Base-by-base conservation (phyloP, 2,888 invertebrate species). In the Eristalinus sepulchralis region DNA sequence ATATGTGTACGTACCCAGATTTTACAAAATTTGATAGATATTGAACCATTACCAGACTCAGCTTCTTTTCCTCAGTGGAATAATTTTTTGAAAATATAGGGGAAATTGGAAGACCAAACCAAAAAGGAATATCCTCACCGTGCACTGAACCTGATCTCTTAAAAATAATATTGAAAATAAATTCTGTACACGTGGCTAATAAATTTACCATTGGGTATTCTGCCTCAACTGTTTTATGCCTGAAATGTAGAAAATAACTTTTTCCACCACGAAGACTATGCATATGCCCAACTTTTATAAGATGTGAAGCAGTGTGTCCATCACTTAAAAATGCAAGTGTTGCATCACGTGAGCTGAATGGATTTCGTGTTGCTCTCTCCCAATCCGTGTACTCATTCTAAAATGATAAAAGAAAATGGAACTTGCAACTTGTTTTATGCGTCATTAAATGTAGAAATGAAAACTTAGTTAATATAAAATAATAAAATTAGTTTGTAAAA, bases 371-470 rank as follows among this genome's bases (percentile, higher is more conserved):
- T 1, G 97, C 96, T 89, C 96, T 95, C 92, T 97, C 97, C 98
- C 98, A 98, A 93, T 98, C 98, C 82, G 98, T 98, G 93, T 99
- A 99, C 93, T 98, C 98, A 92, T 98, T 98, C 93, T 96, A 94
- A 39, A 87, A 88, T 63, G 20, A 36, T 53, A 39, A 11, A 17
- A 22, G 34, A n/a, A n/a, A n/a, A n/a, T n/a, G n/a, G n/a, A n/a
- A n/a, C n/a, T n/a, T n/a, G n/a, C n/a, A n/a, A n/a, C n/a, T n/a
- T n/a, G n/a, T n/a, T n/a, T n/a, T n/a, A n/a, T n/a, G n/a, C n/a
- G n/a, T n/a, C n/a, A n/a, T n/a, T n/a, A 27, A 27, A 27, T 27
- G 27, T 27, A 27, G 5, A 27, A 27, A 5, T 27, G 27, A 27
- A n/a, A n/a, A n/a, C n/a, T n/a, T n/a, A n/a, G n/a, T n/a, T n/a